Percentiles rank a stretch among this genome's conserved stretches.
Conservation (phyloP, 2,797 vertebrate species). For the Tragopan temminckii region DNA sequence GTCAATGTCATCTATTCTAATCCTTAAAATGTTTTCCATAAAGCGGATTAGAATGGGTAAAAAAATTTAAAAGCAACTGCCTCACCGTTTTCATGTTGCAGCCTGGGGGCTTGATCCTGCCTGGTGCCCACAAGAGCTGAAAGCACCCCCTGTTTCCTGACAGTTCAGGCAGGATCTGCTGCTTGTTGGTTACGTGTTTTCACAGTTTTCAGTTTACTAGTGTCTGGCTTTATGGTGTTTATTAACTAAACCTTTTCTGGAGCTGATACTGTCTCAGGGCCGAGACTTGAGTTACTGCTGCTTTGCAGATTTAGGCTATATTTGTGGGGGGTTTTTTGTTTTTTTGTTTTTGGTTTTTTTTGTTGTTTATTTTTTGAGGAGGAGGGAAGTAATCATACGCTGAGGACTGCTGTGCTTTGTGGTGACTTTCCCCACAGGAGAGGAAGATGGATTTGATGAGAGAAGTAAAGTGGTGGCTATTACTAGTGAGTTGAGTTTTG, state of each 20-base stretch:
- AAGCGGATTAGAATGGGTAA: conserved; percentile 15
- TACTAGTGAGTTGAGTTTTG: neutral
- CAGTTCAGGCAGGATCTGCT: neutral
- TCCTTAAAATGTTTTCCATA: conserved; percentile 2
- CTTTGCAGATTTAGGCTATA: neutral
- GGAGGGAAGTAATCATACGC: neutral
- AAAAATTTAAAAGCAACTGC: conserved; percentile 22
- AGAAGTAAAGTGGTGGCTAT: neutral
- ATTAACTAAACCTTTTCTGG: neutral
- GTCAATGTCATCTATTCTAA: conserved; percentile 37
- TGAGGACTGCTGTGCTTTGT: neutral
- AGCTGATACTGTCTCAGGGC: neutral
- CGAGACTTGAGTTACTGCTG: neutral
- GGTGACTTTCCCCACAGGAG: neutral
- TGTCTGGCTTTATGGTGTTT: neutral
- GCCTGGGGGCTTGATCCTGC: neutral
- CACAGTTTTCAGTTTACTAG: neutral
- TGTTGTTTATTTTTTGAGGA: neutral
- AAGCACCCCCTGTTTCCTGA: neutral
- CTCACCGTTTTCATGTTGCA: neutral
- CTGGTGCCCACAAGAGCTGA: neutral
- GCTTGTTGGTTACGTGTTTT: neutral
- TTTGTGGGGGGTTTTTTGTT: too few species aligned
- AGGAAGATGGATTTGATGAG: neutral
- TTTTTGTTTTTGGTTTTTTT: too few species aligned